Base-by-base conservation (phyloP, 2,113 vertebrate genomes). In the Raja brachyura region DNA sequence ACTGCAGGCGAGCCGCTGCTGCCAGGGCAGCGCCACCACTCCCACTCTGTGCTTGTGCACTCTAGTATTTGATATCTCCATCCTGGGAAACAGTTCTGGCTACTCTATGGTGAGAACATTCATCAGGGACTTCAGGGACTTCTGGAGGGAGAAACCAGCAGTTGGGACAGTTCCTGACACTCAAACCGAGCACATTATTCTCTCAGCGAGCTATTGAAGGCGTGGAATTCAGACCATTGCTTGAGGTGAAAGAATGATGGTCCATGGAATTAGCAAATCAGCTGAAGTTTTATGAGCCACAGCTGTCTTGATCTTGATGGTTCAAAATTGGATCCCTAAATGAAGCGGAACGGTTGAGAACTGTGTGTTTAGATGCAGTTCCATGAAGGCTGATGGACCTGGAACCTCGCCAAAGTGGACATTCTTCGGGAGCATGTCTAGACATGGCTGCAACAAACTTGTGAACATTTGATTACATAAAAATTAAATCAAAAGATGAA, bases 321-420 rank as follows among this genome's bases (percentile, higher is more conserved):
- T 88, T 63, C 63, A 31, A 88, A 66, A n/a, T 31, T 88, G 83
- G 83, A 88, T 66, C 7, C 5, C 83, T 88, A 88, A 88, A 63
- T 88, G 83, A 63, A 88, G 31, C 56, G 63, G 83, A n/a, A n/a
- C 61, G 31, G 83, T 88, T 63, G 59, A 31, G 83, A 88, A 0
- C n/a, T 31, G 11, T 14, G 11, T 28, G 33, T 4, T 54, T 16
- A 14, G 90, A 25, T 92, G 9, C 22, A 74, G 39, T 22, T 92
- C 33, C 33, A 73, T 31, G 70, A 33, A 92, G 33, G 54, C 33
- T 85, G 39, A 54, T 18, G 16, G 9, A n/a, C 75, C 33, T 54
- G 54, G 8, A 25, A 22, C 54, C 20, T 13, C 73, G 33, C 39
- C 90, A 33, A 54, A 74, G 68, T 73, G 39, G 68, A 74, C 39